A percentile compares a stretch with the other conserved stretches of the same genome.
phyloP scores from a whole-genome alignment of 1,140 invertebrate species.

The Aphis gossypii region DNA sequence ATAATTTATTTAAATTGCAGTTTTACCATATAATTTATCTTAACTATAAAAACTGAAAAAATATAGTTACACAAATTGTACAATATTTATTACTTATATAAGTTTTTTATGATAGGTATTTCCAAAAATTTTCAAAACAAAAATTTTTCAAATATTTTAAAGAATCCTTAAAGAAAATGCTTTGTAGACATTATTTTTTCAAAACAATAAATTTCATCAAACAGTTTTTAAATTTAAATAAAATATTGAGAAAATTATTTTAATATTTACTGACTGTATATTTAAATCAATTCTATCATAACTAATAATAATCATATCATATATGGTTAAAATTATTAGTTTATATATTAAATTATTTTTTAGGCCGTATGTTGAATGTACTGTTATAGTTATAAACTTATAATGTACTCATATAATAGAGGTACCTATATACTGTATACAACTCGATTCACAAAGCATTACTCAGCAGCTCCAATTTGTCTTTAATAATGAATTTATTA shows the following conservation, averaged over 20 bases:
- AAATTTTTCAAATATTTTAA: neutral
- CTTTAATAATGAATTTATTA: no score
- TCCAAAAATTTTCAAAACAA: neutral
- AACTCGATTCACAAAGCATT: no score
- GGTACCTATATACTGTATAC: no score
- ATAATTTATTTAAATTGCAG: neutral
- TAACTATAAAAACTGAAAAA: neutral
- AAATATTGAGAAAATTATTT: neutral
- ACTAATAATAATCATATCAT: no score
- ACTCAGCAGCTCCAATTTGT: no score
- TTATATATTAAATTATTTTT: no score
- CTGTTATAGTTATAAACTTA: no score
- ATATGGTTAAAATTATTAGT: no score
- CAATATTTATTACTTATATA: neutral
- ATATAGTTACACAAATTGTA: neutral
- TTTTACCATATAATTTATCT: neutral
- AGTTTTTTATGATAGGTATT: neutral
- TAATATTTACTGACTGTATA: neutral
- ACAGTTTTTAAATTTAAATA: neutral
- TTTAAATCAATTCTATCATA: no score
- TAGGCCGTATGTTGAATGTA: no score
- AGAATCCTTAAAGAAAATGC: neutral
- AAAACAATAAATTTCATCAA: neutral
- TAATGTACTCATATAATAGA: no score
- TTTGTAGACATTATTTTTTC: neutral